Evolutionary conservation across 2,113 vertebrate genomes (phyloP), one percentile per base, ranked within the genome.

Genomic region (Callocephalon fimbriatum): DNA sequence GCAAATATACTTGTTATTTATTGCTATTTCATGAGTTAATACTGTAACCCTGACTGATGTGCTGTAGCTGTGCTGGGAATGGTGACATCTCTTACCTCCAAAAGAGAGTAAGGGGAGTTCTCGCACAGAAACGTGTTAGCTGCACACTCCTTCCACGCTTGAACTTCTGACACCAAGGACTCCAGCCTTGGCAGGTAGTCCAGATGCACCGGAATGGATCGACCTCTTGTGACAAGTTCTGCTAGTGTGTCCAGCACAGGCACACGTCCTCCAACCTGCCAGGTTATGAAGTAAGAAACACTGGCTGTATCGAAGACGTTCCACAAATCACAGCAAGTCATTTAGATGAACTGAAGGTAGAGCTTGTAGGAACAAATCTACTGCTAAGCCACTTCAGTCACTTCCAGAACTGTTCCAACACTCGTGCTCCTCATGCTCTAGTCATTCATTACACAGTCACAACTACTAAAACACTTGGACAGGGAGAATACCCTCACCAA

Each of bases 111-210:
- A 0, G 98, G 96, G 2, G 99, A 99, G 92, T 98, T 99, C 95
- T 99, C 98, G 0, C 92, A 98, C 86, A 99, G 98, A 82, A 99
- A 99, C 0, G 98, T 98, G 90, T 98, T 96, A 10, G 98, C 98
- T 85, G 99, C 99, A 72, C 98, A 98, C 67, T 99, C 98, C 96
- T 99, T 99, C 99, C 99, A 99, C 0, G 98, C 97, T 48, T 99
- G 98, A 74, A 99, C 99, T 71, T 99, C 99, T 0, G 97, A 94
- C 88, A 99, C 98, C 75, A 99, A 88, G 20, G 97, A 95, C 96
- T 99, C 99, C 94, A 99, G 98, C 68, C 98, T 96, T 4, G 99
- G 98, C 90, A 99, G 93, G 48, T 99, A 97, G 42, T 98, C 99
- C 95, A 99, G 98, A 61, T 99, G 98, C 54, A 99, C 99, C 0